Evolutionary conservation across 2,797 vertebrate species (phyloP), one percentile per base, ranked within the genome.

Genomic region (Perdix hodgsoniae): DNA sequence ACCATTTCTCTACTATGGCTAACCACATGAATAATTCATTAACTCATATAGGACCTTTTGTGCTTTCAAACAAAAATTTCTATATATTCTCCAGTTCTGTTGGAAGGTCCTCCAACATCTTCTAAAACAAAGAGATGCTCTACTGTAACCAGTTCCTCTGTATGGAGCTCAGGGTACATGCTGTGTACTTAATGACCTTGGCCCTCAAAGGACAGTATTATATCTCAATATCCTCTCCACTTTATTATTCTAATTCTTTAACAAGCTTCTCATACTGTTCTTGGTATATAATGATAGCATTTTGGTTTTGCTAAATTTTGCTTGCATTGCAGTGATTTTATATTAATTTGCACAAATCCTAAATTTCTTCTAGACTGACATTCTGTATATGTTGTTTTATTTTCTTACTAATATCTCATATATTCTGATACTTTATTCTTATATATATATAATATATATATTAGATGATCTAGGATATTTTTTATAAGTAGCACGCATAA

Each of bases 111-210:
- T 77, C 57, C 72, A 83, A 11, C 50, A 56, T 39, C n/a, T 35
- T 56, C 23, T 37, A 59, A 79, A 89, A 76, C 37, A 88, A 70
- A 81, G 54, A 37, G 45, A 88, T 69, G 13, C 44, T 81, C 40
- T 69, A 19, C 18, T 37, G 33, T 56, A 44, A 27, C 40, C n/a
- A 8, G 10, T 11, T 4, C 26, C 50, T 76, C 45, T 0, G 0
- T 7, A 69, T 23, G n/a, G n/a, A 93, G 27, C 31, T 69, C 81
- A 84, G 81, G 10, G 4, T 33, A 73, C 47, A 82, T 52, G 50
- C 15, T 8, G 50, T 52, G 26, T 52, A 52, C 14, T 15, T 52
- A 52, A 27, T 16, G 26, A 16, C 26, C 26, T 52, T 29, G 50
- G 26, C 50, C 27, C 50, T 27, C 26, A 52, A 52, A 52, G 29